Conservation (phyloP, 23 tunicate species). For the Clavelina lepadiformis region DNA sequence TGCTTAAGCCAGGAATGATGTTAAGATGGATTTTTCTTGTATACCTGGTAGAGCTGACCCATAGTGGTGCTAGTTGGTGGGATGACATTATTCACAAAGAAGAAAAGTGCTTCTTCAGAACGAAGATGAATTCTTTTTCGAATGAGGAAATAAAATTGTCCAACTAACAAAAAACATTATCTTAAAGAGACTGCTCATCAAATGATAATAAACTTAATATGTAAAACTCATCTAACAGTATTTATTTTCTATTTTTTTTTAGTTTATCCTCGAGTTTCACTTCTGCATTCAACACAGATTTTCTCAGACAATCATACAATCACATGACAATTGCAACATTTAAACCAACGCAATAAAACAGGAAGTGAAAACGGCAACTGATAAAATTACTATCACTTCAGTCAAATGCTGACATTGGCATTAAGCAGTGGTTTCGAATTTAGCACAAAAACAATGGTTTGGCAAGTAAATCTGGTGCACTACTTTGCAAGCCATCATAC, state of each 20-base stretch:
- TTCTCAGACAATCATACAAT: background rate
- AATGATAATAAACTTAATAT: background rate
- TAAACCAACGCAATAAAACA: too few species aligned
- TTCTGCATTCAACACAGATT: background rate
- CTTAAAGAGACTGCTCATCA: too few species aligned
- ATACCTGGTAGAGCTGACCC: constrained; percentile 95
- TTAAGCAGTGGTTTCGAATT: too few species aligned
- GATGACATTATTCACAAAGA: constrained; percentile 91
- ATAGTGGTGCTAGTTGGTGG: constrained; percentile 93
- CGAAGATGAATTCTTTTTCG: constrained; percentile 92
- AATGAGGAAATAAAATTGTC: constrained; percentile 90
- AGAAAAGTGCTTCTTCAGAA: constrained; percentile 94
- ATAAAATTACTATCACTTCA: too few species aligned
- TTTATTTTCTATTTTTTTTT: background rate
- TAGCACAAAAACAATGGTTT: too few species aligned
- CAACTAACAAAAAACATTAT: constrained; percentile 53
- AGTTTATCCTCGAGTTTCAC: too few species aligned
- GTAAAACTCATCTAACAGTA: background rate
- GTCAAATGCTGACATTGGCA: too few species aligned
- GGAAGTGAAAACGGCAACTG: too few species aligned
- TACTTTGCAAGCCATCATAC: too few species aligned
- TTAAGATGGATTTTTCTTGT: too few species aligned
- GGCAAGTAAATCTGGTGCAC: too few species aligned
- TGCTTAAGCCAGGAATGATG: background rate
- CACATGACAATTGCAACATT: too few species aligned